Evolutionary conservation across 2,888 invertebrate genomes (phyloP), one percentile per base, ranked within the genome.

Genomic region (Cephus rjabovi): DNA sequence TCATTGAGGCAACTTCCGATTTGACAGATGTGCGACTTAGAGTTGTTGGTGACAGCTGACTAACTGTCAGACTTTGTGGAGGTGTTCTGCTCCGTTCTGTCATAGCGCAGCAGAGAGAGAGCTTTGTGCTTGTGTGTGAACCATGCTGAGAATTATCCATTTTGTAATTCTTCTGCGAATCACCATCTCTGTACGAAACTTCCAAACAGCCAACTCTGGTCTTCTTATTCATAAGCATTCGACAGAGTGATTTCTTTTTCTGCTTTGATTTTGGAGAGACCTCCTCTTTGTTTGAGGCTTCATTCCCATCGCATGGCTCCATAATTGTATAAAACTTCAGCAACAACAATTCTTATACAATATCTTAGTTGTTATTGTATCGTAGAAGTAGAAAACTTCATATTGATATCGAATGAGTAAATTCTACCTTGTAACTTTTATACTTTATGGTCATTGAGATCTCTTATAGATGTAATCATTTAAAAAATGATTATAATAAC

Each of bases 61-160:
- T 89, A 11, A 86, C 87, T 12, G 89, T 90, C 68, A 91, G 84
- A 79, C 90, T 90, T 81, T 91, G 91, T 3, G 91, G 88, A 1
- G 92, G 92, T 9, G 92, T 92, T 82, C 90, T 86, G 79, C 91
- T 90, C 37, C 92, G 88, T 81, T 92, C 92, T 3, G 92, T 92
- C 87, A 92, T 92, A 3, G 92, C 92, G 80, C 92, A 92, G 81
- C 92, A 92, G 23, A 92, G 84, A 1, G 90, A 90, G 70, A 90
- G 82, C 79, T 90, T 90, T 56, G 90, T 90, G 81, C 90, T 90
- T 12, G 90, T 90, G 69, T 90, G 86, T 23, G 90, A 90, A 75
- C 88, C 87, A 40, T 90, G 88, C 40, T 90, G 89, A 0, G 90
- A 90, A 79, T 85, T 87, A 74, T 90, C 90, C 15, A 87, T 79